Evolutionary conservation across 2,888 invertebrate genomes (phyloP).

Genomic region (Drosophila fungiperda): DNA sequence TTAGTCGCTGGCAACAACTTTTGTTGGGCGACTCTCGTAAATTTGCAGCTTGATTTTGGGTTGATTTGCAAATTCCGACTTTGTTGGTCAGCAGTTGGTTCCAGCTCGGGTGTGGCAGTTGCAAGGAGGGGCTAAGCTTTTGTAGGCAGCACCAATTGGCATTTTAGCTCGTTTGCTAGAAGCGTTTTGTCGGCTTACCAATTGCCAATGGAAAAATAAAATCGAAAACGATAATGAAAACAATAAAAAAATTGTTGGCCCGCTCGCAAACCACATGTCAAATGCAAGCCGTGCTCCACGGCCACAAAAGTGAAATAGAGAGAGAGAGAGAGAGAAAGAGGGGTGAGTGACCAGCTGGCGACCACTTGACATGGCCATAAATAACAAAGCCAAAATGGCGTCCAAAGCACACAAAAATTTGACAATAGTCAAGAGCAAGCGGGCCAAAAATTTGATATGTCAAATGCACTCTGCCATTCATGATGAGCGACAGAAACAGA

Average conservation of each 20-base stretch:
- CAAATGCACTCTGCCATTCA: conserved; percentile 65
- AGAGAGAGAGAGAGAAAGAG: background rate
- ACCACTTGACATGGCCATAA: conserved; percentile 77
- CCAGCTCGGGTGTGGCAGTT: background rate
- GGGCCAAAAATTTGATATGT: conserved; percentile 78
- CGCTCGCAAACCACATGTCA: conserved; percentile 70
- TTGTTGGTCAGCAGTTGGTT: conserved; percentile 6
- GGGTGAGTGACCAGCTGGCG: conserved; percentile 64
- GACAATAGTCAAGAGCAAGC: conserved; percentile 49
- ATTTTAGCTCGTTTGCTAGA: background rate
- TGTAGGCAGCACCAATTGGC: background rate
- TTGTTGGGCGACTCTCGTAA: conserved; percentile 58
- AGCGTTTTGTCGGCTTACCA: conserved; percentile 36
- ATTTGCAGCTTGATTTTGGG: conserved; percentile 67
- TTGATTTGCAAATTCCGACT: conserved; percentile 60
- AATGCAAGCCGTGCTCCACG: conserved; percentile 69
- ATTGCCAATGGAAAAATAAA: conserved; percentile 30
- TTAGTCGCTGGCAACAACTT: conserved; percentile 45
- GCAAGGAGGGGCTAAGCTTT: background rate
- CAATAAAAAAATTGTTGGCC: conserved; percentile 32
- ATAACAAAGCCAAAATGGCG: conserved; percentile 79
- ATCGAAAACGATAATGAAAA: conserved; percentile 13
- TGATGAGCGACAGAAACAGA: conserved; percentile 13
- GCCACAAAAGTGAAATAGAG: conserved; percentile 2
- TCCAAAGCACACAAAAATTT: conserved; percentile 66